Base-by-base conservation (phyloP, 2,888 invertebrate species). In the Brachypalpus laphriformis region DNA sequence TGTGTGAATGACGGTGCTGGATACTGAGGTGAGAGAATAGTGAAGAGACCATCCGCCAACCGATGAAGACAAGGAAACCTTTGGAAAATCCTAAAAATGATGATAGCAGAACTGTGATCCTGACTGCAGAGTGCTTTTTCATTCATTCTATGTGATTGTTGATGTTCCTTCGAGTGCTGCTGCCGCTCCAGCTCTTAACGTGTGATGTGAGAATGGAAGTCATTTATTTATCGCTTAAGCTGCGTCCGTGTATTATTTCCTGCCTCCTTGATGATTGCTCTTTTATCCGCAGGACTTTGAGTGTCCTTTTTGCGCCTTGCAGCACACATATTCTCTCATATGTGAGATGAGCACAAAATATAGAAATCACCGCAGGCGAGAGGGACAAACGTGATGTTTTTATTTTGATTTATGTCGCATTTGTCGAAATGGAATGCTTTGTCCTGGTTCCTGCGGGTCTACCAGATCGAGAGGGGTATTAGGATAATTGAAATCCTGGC, bases 161-260 rank as follows among this genome's bases (percentile, higher is more conserved):
- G 72, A 66, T 34, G 45, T 16, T 47, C n/a, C 66, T 25, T 5
- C n/a, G n/a, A n/a, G n/a, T 66, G 42, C n/a, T 49, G 31, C 56
- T 65, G 83, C 42, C 28, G 47, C 31, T 45, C 34, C 9, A 4
- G 42, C 51, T 81, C 59, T 71, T 66, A 85, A 71, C 74, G 74
- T 80, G 80, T 66, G 61, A 81, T 71, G 66, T 70, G 78, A 85
- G 80, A 75, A 65, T 49, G 81, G 81, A 66, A 66, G 85, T 76
- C 85, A 81, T 85, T 85, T 85, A 85, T 85, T 85, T 85, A 81
- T 81, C 85, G 85, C 66, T 85, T 85, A 85, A 81, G 54, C 75
- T 71, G 71, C 75, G 85, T 68, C 61, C 72, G 61, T n/a, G n/a
- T 78, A 72, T 81, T 81, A 70, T 85, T 81, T 81, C 66, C 75